Percentiles rank a stretch among this genome's conserved stretches.
phyloP scores from a whole-genome alignment of 2,888 invertebrate species.

The Tanypteryx hageni region DNA sequence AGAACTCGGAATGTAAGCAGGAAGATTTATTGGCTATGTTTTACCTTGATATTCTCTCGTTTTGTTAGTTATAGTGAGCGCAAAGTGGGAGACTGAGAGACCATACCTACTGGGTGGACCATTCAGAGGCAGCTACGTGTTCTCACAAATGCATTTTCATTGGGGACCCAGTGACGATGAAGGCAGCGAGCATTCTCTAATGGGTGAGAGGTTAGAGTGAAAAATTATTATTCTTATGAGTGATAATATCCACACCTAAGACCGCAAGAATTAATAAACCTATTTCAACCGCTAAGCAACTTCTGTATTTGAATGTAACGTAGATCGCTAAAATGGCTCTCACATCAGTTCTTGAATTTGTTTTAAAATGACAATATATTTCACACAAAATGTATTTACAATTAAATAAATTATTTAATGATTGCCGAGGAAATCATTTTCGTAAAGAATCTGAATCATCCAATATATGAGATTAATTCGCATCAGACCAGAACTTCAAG shows the following conservation, averaged over 20 bases:
- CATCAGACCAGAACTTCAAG: no score
- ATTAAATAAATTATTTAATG: no score
- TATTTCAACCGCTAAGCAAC: neutral
- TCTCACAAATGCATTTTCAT: constrained; percentile 84
- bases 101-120: constrained; percentile 81
- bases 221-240: no score
- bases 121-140: constrained; percentile 79
- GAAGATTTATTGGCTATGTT: neutral
- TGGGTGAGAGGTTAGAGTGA: constrained; percentile 74
- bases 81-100: constrained; percentile 80
- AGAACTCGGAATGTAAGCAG: neutral
- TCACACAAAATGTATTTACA: no score
- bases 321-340: no score
- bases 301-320: no score
- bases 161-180: constrained; percentile 81
- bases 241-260: neutral
- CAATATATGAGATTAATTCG: no score
- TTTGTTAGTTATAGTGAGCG: constrained; percentile 79
- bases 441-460: no score
- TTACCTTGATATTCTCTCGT: neutral
- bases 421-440: no score
- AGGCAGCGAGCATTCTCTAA: constrained; percentile 82
- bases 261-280: neutral
- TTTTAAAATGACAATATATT: no score
- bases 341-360: no score